Conservation (phyloP, 2,113 vertebrate species). For the Electrona antarctica region DNA sequence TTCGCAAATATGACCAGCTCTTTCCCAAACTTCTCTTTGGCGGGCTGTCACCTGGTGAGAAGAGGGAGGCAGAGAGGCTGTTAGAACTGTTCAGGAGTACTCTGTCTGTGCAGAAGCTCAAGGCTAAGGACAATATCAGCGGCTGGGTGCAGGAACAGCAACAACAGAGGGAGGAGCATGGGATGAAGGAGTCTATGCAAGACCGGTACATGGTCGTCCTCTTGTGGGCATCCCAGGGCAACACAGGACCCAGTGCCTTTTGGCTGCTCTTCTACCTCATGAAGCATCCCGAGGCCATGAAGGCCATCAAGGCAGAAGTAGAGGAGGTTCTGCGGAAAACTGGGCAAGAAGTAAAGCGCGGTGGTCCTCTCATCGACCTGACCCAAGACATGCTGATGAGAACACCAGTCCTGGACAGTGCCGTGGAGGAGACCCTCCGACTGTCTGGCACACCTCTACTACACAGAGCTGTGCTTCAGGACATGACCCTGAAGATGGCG, state of each 20-base stretch:
- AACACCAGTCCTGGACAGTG: conserved; percentile 86
- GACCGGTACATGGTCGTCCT: conserved; percentile 86
- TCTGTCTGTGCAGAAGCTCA: conserved; percentile 75
- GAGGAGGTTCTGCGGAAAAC: conserved; percentile 72
- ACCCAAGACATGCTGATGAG: conserved; percentile 77
- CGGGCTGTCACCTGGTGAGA: conserved; percentile 75
- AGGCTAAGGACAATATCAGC: conserved; percentile 82
- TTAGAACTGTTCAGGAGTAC: conserved; percentile 80
- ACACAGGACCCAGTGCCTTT: conserved; percentile 87
- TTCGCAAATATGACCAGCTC: conserved; percentile 85
- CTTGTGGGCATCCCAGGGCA: conserved; percentile 93
- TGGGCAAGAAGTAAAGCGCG: conserved; percentile 65
- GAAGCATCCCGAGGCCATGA: conserved; percentile 87
- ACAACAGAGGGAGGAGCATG: conserved; percentile 65
- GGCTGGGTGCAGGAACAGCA: conserved; percentile 82
- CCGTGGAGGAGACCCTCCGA: conserved; percentile 88
- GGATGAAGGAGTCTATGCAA: conserved; percentile 75
- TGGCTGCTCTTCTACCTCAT: conserved; percentile 90
- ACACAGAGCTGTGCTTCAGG: conserved; percentile 76
- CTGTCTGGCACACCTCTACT: conserved; percentile 82
- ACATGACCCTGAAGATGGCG: conserved; percentile 77
- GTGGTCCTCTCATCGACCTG: conserved; percentile 67
- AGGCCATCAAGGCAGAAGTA: conserved; percentile 83
- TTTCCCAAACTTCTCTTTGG: conserved; percentile 85
- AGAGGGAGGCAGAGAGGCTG: conserved; percentile 75